These are phyloP conservation scores for Pithecia hirsuta DNA, from an alignment of 2,797 vertebrate genomes.

Conservation along the genomic window DNA sequence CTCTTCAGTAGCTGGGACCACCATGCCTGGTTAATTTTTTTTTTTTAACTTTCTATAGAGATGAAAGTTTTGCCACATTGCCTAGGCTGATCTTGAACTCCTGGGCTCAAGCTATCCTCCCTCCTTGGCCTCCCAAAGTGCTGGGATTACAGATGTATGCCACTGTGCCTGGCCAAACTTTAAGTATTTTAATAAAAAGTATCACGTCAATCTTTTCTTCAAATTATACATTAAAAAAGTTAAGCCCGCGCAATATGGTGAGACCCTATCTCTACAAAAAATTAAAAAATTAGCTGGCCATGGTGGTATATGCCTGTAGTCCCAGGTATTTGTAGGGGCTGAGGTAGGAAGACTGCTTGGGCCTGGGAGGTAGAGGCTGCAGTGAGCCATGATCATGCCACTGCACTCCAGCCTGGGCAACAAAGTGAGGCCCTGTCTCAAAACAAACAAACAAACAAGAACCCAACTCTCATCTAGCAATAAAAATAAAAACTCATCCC, in stretches of 20 bases:
- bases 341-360: not conserved
- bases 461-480: not conserved
- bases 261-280: not conserved
- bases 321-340: not conserved
- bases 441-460: not conserved
- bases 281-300: not conserved
- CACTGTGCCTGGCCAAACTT: not conserved
- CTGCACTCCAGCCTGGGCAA: not conserved
- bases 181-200: not conserved
- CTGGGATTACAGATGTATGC: not conserved
- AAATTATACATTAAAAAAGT: not conserved
- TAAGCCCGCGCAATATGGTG: not conserved
- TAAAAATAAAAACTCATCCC: not conserved
- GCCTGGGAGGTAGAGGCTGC: not conserved
- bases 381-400: not conserved
- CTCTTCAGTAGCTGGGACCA: not conserved
- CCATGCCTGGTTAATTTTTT: not conserved
- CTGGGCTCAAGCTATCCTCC: not conserved
- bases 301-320: not conserved
- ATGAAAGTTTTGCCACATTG: not conserved
- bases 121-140: not conserved
- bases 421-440: not conserved
- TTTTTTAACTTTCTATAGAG: not conserved
- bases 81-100: not conserved
- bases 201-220: not conserved